phyloP scores from a whole-genome alignment of 2,888 invertebrate species.

The Tetranychus truncatus region DNA sequence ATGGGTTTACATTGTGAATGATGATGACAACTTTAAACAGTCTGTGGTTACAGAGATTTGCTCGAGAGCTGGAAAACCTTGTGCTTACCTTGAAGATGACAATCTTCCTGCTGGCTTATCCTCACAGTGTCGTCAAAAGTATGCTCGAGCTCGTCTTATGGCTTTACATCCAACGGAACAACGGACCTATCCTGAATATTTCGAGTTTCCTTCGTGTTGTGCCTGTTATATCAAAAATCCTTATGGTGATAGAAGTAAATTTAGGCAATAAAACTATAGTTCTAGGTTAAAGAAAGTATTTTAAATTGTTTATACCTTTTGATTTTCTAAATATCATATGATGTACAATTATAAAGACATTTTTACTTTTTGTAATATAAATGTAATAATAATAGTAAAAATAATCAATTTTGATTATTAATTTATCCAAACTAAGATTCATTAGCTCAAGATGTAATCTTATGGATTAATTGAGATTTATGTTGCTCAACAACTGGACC shows the following conservation, averaged over 20 bases:
- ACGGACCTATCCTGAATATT: conserved; percentile 26
- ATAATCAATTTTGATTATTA: too few relatives aligned
- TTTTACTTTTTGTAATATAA: too few relatives aligned
- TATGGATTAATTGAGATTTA: too few relatives aligned
- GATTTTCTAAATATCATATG: too few relatives aligned
- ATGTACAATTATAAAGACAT: too few relatives aligned
- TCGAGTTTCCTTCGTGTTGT: conserved; percentile 55
- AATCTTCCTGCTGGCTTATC: conserved; percentile 37
- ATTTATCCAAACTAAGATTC: too few relatives aligned
- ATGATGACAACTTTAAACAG: conserved; percentile 25
- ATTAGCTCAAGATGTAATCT: too few relatives aligned
- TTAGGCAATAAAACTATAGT: neutral
- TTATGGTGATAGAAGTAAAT: conserved; percentile 16
- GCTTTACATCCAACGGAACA: conserved; percentile 36
- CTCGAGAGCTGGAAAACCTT: conserved; percentile 32
- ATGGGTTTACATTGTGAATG: conserved; percentile 27
- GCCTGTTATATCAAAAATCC: conserved; percentile 40
- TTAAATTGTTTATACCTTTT: neutral
- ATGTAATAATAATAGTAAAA: too few relatives aligned
- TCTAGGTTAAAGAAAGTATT: neutral
- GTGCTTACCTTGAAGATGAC: conserved; percentile 37
- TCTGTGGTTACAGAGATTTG: conserved; percentile 27
- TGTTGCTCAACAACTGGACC: too few relatives aligned
- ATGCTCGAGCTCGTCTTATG: conserved; percentile 39
- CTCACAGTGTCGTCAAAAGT: conserved; percentile 44